These are phyloP conservation scores for Charaxes varanes DNA, from an alignment of 1,140 invertebrate species.

Conservation along the genomic window DNA sequence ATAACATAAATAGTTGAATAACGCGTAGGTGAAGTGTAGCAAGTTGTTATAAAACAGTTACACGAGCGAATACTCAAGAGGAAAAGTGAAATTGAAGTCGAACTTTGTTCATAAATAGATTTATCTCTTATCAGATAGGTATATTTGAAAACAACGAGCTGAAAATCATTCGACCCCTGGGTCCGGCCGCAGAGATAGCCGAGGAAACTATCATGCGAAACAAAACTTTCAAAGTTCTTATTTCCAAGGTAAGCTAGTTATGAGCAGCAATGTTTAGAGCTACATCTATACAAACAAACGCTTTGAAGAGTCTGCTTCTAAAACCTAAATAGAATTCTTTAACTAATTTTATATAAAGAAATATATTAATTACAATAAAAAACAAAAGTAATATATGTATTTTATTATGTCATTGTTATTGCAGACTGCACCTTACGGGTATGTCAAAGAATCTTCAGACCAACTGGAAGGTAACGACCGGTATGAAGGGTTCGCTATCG, in stretches of 20 bases:
- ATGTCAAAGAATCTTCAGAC: constrained; percentile 81
- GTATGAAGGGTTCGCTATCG: constrained; percentile 86
- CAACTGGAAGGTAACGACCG: constrained; percentile 85
- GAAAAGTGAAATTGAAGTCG: too few relatives aligned
- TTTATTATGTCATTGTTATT: constrained; percentile 17
- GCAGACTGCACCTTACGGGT: constrained; percentile 88
- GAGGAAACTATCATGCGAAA: constrained; percentile 54
- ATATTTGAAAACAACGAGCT: constrained; percentile 38
- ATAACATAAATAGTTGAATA: too few relatives aligned
- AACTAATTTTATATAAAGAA: constrained; percentile 6
- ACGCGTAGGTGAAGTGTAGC: too few relatives aligned
- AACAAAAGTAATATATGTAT: background rate
- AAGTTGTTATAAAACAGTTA: too few relatives aligned
- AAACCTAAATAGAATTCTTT: constrained; percentile 3
- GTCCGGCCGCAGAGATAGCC: constrained; percentile 38
- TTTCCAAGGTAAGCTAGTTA: constrained; percentile 86
- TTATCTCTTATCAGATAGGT: constrained; percentile 38
- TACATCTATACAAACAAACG: background rate
- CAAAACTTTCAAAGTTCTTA: constrained; percentile 84
- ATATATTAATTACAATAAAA: too few relatives aligned
- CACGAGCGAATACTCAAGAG: too few relatives aligned
- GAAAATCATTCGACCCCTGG: constrained; percentile 31
- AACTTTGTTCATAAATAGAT: too few relatives aligned
- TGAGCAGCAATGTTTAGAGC: too few relatives aligned
- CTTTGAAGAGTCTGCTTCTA: background rate